A percentile compares a stretch with the other conserved stretches of the same genome.
Conservation (phyloP, 2,113 vertebrate species). For the Strix uralensis region DNA sequence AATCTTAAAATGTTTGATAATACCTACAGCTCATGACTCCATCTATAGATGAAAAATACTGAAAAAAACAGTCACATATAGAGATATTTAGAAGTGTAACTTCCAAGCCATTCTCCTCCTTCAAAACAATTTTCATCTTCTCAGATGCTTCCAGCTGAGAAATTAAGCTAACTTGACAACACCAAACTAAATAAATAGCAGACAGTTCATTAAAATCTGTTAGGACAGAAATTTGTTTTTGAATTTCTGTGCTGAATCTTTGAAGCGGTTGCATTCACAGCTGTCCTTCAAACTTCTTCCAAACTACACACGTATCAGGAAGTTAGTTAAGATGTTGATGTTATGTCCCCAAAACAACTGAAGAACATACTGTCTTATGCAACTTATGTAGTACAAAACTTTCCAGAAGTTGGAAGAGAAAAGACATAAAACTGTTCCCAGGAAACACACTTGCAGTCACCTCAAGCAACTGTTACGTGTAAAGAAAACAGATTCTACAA, state of each 20-base stretch:
- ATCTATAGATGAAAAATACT: neutral
- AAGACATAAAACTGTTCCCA: neutral
- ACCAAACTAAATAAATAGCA: neutral
- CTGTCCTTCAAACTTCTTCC: neutral
- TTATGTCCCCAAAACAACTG: neutral
- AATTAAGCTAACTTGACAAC: neutral
- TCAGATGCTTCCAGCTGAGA: neutral
- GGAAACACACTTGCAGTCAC: neutral
- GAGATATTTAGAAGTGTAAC: neutral
- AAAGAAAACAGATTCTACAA: neutral
- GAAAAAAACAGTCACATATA: neutral
- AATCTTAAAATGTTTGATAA: neutral
- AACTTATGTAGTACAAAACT: neutral
- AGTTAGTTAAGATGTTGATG: neutral
- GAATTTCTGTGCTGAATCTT: neutral
- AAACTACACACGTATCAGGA: neutral
- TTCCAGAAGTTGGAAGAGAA: neutral
- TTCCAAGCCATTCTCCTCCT: neutral
- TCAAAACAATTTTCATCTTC: neutral
- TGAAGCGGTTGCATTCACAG: neutral
- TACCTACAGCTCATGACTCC: neutral
- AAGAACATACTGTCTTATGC: neutral
- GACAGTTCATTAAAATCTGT: neutral
- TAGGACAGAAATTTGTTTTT: neutral
- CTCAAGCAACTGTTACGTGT: neutral